Base-by-base conservation (phyloP, 2,888 invertebrate genomes). In the Ceramica pisi region DNA sequence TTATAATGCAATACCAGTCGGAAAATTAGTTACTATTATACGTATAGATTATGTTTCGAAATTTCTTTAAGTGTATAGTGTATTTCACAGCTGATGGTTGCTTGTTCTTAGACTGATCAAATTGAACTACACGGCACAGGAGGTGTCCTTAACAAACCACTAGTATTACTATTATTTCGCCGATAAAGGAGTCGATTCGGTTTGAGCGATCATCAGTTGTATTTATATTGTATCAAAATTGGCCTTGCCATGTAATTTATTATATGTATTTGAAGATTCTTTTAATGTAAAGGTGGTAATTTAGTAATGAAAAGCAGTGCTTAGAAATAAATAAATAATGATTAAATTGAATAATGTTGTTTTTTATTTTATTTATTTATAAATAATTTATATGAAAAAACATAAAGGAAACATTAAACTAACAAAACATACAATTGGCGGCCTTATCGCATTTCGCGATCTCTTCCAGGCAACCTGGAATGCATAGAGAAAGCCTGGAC, bases 211-310 rank as follows among this genome's bases (percentile, higher is more conserved):
- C 84, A 84, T 81, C 86, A 80, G 82, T 74, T 80, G 77, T 84
- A 75, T 68, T 60, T 74, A 78, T 75, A 57, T 82, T 75, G 48
- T 85, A 83, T 84, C 84, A 80, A 88, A 87, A 90, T 93, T 94
- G 95, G 92, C 95, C 94, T 94, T 92, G 93, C 94, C 94, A 92
- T 92, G 88, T 92, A 89, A 89, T 87, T 91, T 93, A 82, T 85
- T 87, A 83, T 87, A 87, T 83, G 77, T 85, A 81, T 92, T 92
- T 90, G 89, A 90, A 84, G 86, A 88, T 88, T 88, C 81, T 84
- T 90, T 89, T 89, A 69, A 70, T 92, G 88, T 91, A 90, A 92
- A 92, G 88, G 84, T 91, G 89, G 91, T 92, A 91, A 89, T 90
- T 89, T 93, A 94, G 92, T 91, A 90, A 89, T 91, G 90, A 88